phyloP scores from a whole-genome alignment of 2,113 vertebrate species.

The Aplodontia rufa region DNA sequence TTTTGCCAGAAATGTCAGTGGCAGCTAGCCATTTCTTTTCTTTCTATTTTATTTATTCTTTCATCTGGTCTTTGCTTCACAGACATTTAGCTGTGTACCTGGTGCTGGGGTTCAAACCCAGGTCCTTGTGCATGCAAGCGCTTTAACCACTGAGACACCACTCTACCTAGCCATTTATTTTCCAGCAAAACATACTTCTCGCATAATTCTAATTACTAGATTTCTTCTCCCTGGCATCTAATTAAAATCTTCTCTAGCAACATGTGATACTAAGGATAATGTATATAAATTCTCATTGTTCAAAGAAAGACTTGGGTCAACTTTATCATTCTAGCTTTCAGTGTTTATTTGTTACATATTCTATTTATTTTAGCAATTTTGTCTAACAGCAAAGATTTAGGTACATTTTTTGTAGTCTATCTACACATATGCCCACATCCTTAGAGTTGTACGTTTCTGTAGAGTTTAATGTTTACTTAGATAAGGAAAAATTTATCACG shows the following conservation, averaged over 20 bases:
- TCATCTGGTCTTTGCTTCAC: no score
- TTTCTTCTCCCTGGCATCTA: conserved; percentile 61
- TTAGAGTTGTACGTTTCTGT: conserved; percentile 2
- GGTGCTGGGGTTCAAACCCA: no score
- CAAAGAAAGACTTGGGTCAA: conserved; percentile 30
- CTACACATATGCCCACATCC: not conserved
- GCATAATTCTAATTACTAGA: conserved; percentile 42
- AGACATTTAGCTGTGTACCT: no score
- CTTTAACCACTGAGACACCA: no score
- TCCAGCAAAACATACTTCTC: conserved; percentile 55
- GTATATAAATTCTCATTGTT: conserved; percentile 20
- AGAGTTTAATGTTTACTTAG: not conserved
- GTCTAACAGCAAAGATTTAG: not conserved
- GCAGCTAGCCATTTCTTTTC: conserved; percentile 56
- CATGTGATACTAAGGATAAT: conserved; percentile 30
- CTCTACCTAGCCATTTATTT: conserved; percentile 60
- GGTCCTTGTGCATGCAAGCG: no score
- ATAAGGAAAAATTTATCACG: conserved; percentile 35
- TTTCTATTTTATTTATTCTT: no score
- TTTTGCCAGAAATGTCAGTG: conserved; percentile 61
- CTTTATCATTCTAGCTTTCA: conserved; percentile 34
- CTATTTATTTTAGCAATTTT: conserved; percentile 23
- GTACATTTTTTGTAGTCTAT: conserved; percentile 6
- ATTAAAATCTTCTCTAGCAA: conserved; percentile 60
- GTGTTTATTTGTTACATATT: not conserved